Evolutionary conservation across 2,888 invertebrate species (phyloP).

Genomic region (Drosophila koepferae): DNA sequence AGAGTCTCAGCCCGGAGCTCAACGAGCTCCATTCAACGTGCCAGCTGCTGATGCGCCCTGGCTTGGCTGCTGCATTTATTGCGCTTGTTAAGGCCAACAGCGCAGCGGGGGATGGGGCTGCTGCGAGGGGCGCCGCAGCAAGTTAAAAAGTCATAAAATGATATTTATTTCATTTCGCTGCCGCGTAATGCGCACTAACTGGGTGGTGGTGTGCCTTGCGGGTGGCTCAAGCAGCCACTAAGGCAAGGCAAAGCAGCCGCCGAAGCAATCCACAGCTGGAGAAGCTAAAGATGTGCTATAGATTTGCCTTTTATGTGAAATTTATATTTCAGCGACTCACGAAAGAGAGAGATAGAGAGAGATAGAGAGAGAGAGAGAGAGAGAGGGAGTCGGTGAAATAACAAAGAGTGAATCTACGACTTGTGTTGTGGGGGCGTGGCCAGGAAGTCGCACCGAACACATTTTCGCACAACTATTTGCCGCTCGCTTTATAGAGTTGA

Average conservation of each 20-base stretch:
- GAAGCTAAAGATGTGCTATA: slow-evolving; percentile 59
- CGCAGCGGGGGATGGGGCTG: not conserved
- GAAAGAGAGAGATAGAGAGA: not conserved
- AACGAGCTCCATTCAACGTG: not conserved
- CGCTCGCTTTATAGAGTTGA: slow-evolving; percentile 67
- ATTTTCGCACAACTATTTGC: slow-evolving; percentile 76
- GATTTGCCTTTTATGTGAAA: slow-evolving; percentile 80
- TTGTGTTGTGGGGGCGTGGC: slow-evolving; percentile 6
- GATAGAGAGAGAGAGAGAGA: not conserved
- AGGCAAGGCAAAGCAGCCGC: slow-evolving; percentile 29
- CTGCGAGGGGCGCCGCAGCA: slow-evolving; percentile 50
- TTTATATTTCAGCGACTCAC: slow-evolving; percentile 63
- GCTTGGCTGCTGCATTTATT: slow-evolving; percentile 74
- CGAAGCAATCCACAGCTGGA: slow-evolving; percentile 18
- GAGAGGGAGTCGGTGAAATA: slow-evolving; percentile 35
- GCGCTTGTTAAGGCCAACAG: slow-evolving; percentile 70
- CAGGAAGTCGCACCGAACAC: slow-evolving; percentile 7
- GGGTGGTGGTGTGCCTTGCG: slow-evolving; percentile 53
- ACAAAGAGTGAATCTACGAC: slow-evolving; percentile 41
- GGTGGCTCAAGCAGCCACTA: slow-evolving; percentile 64
- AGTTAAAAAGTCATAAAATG: slow-evolving; percentile 80
- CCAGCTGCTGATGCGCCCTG: slow-evolving; percentile 27
- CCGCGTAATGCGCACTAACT: slow-evolving; percentile 68
- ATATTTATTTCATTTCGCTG: slow-evolving; percentile 75
- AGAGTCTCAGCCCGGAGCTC: not conserved